Base-by-base conservation (phyloP, 2,113 vertebrate genomes). In the Potamarius usumacintae region DNA sequence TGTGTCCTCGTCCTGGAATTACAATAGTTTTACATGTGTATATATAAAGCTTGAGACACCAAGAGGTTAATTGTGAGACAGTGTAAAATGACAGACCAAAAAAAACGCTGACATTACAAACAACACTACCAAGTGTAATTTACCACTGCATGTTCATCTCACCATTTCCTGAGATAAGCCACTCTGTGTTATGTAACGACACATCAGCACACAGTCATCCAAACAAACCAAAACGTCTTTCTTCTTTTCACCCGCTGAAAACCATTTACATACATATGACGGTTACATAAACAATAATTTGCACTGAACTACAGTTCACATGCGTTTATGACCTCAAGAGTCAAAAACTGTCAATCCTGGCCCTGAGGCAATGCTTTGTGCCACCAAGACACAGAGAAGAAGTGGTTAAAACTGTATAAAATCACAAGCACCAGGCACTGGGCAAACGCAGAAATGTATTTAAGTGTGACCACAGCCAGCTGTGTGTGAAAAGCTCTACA, bases 401-500 rank as follows among this genome's bases (percentile, higher is more conserved):
- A 22, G 60, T 25, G n/a, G 15, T 42, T 34, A 20, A 60, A 77
- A 83, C 72, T 53, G 53, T 17, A 50, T 63, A 14, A 42, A 42
- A 10, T 48, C 10, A 83, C 7, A 11, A 85, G 5, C 79, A 48
- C 25, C 82, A 63, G 63, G 57, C 34, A 71, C 71, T 30, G 72
- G 50, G 62, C 48, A 27, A 50, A 78, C 4, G 76, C 27, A 78
- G 34, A 0, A 27, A 65, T 67, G 58, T 77, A 76, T 72, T 71
- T 85, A 15, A 86, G 83, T 34, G 27, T 57, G 63, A 85, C n/a
- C 63, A 72, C 69, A 78, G 58, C 83, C 79, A 63, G 76, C 58
- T 34, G 25, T 57, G 60, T 30, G 52, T 86, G n/a, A 89, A 90
- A 72, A 27, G 57, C 30, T 67, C 57, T 58, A 86, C 30, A 78